Base-by-base conservation (phyloP, 2,888 invertebrate genomes). In the Tolmerus cingulatus region DNA sequence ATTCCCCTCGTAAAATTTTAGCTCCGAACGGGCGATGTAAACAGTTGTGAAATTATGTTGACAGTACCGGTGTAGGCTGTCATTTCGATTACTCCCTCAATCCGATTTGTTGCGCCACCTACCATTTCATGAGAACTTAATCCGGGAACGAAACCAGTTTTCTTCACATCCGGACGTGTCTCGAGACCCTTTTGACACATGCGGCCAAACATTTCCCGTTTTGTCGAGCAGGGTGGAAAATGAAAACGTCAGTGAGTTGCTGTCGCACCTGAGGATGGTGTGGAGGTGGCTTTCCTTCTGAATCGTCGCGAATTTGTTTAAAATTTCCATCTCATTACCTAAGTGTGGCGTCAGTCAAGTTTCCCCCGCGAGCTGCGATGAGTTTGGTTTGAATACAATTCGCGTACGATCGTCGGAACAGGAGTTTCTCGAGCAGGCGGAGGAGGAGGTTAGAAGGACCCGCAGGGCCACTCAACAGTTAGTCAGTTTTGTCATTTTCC, bases 191-290 rank as follows among this genome's bases (percentile, higher is more conserved):
- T 78, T 78, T 46, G 46, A 43, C 46, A 78, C 34, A 40, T 23
- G 43, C 43, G 43, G 5, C 43, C 43, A 16, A 16, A 46, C 43
- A 16, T 43, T 19, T 78, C 9, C 51, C 51, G 51, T 51, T 51
- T 16, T 14, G 16, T 46, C 43, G 43, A 51, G 14, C n/a, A 74
- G 7, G 19, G 40, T 19, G 43, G 2, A 12, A 79, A 14, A 16
- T n/a, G 79, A 79, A 79, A 23, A 34, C 30, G 79, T 79, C 79
- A 79, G 79, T 79, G 79, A 79, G 79, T 79, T 51, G 79, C 51
- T 51, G 51, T 79, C 51, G 79, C 79, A 79, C 51, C 23, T 79
- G 79, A 51, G 79, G 8, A 51, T 79, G 79, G 27, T 79, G 79
- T 78, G 51, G 51, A 27, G 51, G 79, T 27, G n/a, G 34, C 0